Evolutionary conservation across 2,797 vertebrate genomes (phyloP), one percentile per base, ranked within the genome.

Genomic region (Cossypha dichroa): DNA sequence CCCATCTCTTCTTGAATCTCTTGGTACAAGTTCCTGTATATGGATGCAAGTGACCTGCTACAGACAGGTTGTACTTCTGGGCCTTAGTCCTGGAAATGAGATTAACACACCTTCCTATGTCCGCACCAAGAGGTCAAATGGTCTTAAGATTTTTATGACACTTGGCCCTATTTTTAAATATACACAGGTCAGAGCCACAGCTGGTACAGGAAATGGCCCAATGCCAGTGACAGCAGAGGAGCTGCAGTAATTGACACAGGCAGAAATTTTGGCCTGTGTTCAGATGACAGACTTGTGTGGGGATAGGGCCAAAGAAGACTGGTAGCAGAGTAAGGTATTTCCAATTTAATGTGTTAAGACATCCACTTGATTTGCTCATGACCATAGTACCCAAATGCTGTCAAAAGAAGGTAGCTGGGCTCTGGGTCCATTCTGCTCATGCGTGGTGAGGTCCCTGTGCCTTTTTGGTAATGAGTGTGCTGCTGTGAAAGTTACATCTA

Each of bases 161-260:
- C 33, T 90, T 90, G 80, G 74, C 83, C 77, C 46, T 95, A 33
- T 93, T 93, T 94, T 95, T 95, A 77, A 88, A 76, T 81, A 73
- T 26, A 16, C 0, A 0, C 64, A 77, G 56, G 87, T 85, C 68
- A 88, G 72, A 94, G 40, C 60, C 68, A 90, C 75, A 85, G 90
- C 79, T 90, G 90, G 58, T 68, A 41, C 54, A 54, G 88, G 67
- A 91, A 83, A 59, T 83, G 94, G 79, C 72, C 62, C 1, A 2
- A 26, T 59, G 82, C 90, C 91, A 80, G 45, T 9, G 72, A 38
- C 56, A 59, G 78, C 67, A 85, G 68, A 93, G 41, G 72, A 90
- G 46, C 78, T 93, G 26, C 23, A 33, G 41, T 64, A 66, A 75
- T 78, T 90, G 79, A 91, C 40, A 43, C 43, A 72, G 64, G 69